These are phyloP conservation scores for Lepidonotus clava DNA, from an alignment of 2,888 invertebrate species.

Conservation along the genomic window DNA sequence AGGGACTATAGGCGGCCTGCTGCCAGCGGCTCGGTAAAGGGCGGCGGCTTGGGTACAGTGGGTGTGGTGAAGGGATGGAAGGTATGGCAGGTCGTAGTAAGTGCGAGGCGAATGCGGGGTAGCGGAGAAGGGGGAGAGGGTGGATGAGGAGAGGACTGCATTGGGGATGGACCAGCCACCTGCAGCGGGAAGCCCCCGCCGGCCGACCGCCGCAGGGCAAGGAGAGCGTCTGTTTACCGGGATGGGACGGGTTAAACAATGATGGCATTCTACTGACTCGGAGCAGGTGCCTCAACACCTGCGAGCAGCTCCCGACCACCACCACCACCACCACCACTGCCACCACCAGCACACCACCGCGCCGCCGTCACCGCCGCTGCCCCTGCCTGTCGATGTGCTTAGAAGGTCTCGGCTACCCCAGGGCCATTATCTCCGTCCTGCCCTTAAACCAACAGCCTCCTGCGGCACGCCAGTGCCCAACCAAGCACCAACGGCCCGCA, in stretches of 20 bases:
- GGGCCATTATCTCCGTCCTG: neutral
- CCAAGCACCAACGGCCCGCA: neutral
- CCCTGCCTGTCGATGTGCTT: neutral
- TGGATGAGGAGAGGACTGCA: neutral
- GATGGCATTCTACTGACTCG: constrained; percentile 42
- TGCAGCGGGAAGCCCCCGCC: neutral
- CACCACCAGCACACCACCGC: neutral
- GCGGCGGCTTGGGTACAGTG: neutral
- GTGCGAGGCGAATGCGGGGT: neutral
- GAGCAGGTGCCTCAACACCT: constrained; percentile 47
- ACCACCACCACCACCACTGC: neutral
- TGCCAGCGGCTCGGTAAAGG: neutral
- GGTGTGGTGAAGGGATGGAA: neutral
- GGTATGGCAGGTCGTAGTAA: neutral
- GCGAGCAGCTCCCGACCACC: neutral
- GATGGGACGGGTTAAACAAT: constrained; percentile 30
- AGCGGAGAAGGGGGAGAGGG: neutral
- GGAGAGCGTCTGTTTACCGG: neutral
- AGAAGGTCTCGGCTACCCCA: neutral
- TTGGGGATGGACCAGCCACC: neutral
- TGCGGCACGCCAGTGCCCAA: no score
- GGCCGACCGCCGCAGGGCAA: neutral
- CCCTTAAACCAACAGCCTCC: neutral
- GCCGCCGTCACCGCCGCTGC: neutral
- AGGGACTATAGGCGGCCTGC: neutral